Base-by-base conservation (phyloP, 2,888 invertebrate species). In the Platycheirus rosarum region DNA sequence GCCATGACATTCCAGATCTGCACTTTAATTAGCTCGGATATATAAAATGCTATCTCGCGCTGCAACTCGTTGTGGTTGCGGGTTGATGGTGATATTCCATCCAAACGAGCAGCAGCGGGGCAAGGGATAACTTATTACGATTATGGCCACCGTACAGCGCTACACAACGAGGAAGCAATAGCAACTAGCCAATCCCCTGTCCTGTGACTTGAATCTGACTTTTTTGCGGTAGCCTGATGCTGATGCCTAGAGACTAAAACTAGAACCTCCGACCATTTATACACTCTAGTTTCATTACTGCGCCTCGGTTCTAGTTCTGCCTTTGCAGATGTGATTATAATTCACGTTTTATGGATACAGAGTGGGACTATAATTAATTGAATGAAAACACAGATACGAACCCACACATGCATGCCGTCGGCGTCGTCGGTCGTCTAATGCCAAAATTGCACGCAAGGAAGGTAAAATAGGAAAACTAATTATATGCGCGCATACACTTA, bases 361-460 rank as follows among this genome's bases (percentile, higher is more conserved):
- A 78, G 62, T 62, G 53, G 46, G 48, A 55, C 40, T 57, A 42
- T 79, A 79, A 74, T 79, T 74, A 79, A 79, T 79, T 74, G 79
- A 79, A 79, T 68, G 57, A 55, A 74, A 48, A 32, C 68, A 53
- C 57, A 65, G 23, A 57, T 57, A 57, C 40, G 14, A 40, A 14
- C 37, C n/a, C 14, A 42, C n/a, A 32, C 23, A 11, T n/a, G n/a
- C n/a, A n/a, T n/a, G n/a, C n/a, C 29, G 3, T 32, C 26, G 44
- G 60, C 29, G 51, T 14, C 26, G 13, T 32, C 14, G 44, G 60
- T 44, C 42, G 60, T 44, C 63, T 68, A 63, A 79, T 79, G 48
- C 49, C 55, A 46, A 79, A 73, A 79, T 55, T 62, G 48, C 78
- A 78, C 78, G 73, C 74, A 63, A 74, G 40, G 53, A 46, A 40